Evolutionary conservation across 1,140 invertebrate species (phyloP), one percentile per base, ranked within the genome.

Genomic region (Gerris buenoi): DNA sequence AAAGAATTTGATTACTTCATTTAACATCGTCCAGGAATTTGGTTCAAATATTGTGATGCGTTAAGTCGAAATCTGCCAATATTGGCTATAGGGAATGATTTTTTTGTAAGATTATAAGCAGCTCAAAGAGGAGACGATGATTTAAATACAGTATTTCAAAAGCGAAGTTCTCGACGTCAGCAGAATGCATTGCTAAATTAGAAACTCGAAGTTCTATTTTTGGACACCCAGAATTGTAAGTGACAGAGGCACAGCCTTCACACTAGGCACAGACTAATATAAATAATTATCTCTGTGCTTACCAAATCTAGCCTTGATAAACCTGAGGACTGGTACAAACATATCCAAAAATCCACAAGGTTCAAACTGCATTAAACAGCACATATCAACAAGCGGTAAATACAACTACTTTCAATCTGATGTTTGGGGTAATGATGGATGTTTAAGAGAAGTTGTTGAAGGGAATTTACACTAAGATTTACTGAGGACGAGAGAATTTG

Each of bases 141-240:
- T n/a, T n/a, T n/a, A n/a, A n/a, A n/a, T n/a, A n/a, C n/a, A n/a
- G n/a, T n/a, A n/a, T n/a, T n/a, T n/a, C n/a, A n/a, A n/a, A n/a
- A n/a, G 63, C 57, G 13, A 70, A 67, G 23, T 64, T 59, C 0
- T 68, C 67, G 23, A 15, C 3, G 23, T 13, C 58, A 3, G 58
- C 5, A 10, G 33, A 46, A 18, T 5, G 5, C 18, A 46, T 46
- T 46, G 18, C 5, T 10, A 5, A 46, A 10, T 46, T 46, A 46
- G 33, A 46, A 10, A 46, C 33, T 46, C 18, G 18, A 10, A 10
- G 5, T 46, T 10, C 5, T 18, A 10, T 18, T 46, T 46, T 10
- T 46, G 18, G 33, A 10, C 33, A 10, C 5, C 33, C 33, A 5
- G 5, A 10, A 18, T 46, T 46, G 33, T 46, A 10, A 10, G 5